phyloP scores from a whole-genome alignment of 2,113 vertebrate species.

The Myotis brandtii region DNA sequence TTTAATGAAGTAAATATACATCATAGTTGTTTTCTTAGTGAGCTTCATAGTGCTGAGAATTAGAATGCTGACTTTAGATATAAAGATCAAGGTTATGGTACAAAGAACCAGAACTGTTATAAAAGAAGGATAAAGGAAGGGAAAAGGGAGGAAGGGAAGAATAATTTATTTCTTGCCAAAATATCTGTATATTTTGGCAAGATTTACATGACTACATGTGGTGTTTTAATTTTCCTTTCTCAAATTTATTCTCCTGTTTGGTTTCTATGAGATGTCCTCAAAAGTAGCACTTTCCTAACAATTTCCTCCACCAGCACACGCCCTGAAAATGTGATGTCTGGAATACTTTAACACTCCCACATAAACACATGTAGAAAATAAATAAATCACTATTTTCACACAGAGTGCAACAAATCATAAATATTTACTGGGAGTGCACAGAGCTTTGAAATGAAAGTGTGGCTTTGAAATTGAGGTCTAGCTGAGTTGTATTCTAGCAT shows the following conservation, averaged over 20 bases:
- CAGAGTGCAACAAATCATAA: neutral
- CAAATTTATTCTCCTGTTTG: constrained; percentile 47
- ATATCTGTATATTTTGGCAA: too few species aligned
- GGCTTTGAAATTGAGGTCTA: neutral
- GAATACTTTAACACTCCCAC: constrained; percentile 52
- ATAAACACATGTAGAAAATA: constrained; percentile 29
- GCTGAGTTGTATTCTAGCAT: neutral
- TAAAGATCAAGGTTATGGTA: neutral
- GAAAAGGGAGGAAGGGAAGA: neutral
- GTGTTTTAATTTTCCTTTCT: constrained; percentile 47
- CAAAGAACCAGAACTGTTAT: neutral
- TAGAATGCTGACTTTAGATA: constrained; percentile 4
- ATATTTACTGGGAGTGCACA: neutral
- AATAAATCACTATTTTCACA: neutral
- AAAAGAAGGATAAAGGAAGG: neutral
- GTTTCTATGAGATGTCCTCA: constrained; percentile 61
- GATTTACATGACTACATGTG: constrained; percentile 43
- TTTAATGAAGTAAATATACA: constrained; percentile 34
- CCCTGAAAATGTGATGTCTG: constrained; percentile 29
- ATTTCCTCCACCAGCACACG: constrained; percentile 27
- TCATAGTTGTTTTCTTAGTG: neutral
- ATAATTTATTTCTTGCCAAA: neutral
- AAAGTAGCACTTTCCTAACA: constrained; percentile 29
- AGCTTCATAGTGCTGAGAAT: neutral
- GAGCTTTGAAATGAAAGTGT: constrained; percentile 2